phyloP scores from a whole-genome alignment of 1,140 invertebrate species.

The Dinoponera quadriceps region DNA sequence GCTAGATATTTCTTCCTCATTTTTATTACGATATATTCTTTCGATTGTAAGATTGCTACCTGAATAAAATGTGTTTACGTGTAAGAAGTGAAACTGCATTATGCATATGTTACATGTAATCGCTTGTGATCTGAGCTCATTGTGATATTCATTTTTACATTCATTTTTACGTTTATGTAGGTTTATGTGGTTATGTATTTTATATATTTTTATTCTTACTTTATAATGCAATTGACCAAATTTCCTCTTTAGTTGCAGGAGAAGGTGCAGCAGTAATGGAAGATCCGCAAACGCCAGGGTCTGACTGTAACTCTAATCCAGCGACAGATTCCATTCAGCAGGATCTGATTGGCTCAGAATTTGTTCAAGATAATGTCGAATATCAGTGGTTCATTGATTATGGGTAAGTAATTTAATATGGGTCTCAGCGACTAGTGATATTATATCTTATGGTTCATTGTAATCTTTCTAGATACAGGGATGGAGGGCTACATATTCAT shows the following conservation, averaged over 20 bases:
- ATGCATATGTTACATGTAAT: background rate
- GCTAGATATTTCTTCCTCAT: no score
- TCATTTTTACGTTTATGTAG: background rate
- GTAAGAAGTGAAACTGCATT: background rate
- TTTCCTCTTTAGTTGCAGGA: conserved; percentile 73
- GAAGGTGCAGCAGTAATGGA: conserved; percentile 82
- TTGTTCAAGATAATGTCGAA: conserved; percentile 95
- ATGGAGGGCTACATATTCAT: conserved; percentile 91
- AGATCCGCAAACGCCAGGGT: conserved; percentile 86
- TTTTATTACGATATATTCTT: no score
- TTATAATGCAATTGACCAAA: background rate
- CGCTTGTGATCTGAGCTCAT: background rate
- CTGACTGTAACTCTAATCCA: conserved; percentile 88
- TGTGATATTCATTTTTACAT: background rate
- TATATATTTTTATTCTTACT: conserved; percentile 8
- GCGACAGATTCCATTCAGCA: conserved; percentile 82
- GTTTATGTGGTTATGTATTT: conserved; percentile 1
- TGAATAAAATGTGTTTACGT: background rate
- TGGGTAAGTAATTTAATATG: conserved; percentile 86
- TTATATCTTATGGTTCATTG: background rate
- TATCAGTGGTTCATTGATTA: conserved; percentile 96
- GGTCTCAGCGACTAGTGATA: conserved; percentile 15
- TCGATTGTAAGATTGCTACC: background rate
- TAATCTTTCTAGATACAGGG: conserved; percentile 87
- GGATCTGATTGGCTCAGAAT: conserved; percentile 87